Conservation (phyloP, 1,140 invertebrate genomes). For the Chlorops oryzae region DNA sequence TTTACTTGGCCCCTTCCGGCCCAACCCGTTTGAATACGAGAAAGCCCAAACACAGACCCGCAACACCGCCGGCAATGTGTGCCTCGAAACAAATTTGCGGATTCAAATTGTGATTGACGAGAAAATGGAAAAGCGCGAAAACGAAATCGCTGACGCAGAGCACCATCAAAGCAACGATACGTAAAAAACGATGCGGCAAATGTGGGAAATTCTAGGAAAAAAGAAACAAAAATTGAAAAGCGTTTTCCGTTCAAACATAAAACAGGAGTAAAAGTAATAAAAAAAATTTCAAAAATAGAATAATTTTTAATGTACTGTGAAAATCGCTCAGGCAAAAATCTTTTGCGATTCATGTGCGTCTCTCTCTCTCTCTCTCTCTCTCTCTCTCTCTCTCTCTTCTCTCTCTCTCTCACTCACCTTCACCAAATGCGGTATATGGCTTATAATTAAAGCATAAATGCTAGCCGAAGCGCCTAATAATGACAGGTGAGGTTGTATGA, state of each 20-base stretch:
- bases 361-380: too few relatives aligned
- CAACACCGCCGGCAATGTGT: conserved; percentile 68
- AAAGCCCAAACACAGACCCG: conserved; percentile 73
- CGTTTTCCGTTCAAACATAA: conserved; percentile 5
- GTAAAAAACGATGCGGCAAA: conserved; percentile 55
- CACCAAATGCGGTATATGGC: conserved; percentile 83
- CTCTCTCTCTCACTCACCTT: conserved; percentile 67
- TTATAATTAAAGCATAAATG: conserved; percentile 87
- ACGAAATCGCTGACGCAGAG: conserved; percentile 56
- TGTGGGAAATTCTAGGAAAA: conserved; percentile 55
- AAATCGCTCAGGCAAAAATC: too few relatives aligned
- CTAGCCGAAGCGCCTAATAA: conserved; percentile 89
- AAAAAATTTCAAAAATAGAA: conserved; percentile 15
- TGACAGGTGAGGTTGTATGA: conserved; percentile 69
- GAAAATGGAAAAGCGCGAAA: conserved; percentile 39
- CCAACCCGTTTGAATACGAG: conserved; percentile 65
- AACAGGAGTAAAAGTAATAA: conserved; percentile 7
- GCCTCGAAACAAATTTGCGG: conserved; percentile 69
- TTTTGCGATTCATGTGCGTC: too few relatives aligned
- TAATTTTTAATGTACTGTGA: neutral
- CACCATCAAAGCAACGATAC: conserved; percentile 55
- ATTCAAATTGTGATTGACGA: conserved; percentile 49
- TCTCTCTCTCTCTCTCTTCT: too few relatives aligned
- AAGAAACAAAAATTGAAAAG: conserved; percentile 18
- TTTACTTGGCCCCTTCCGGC: too few relatives aligned